Evolutionary conservation across 2,888 invertebrate genomes (phyloP).

Genomic region (Alviniconcha strummeri): DNA sequence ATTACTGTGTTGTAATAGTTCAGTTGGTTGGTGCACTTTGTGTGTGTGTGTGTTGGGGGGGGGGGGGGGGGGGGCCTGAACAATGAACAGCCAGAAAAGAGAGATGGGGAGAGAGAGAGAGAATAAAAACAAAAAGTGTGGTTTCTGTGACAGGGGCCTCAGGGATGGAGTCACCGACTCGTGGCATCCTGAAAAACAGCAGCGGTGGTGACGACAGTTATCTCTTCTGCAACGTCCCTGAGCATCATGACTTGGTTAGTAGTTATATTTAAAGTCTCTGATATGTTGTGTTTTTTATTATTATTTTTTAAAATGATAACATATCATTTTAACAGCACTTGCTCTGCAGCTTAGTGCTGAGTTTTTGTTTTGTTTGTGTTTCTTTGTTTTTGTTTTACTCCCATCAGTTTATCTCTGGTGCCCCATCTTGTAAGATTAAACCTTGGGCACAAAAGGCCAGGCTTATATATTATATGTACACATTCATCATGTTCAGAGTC

Average conservation of each 20-base stretch:
- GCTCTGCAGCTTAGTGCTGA: too few species aligned
- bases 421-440: too few species aligned
- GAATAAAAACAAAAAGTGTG: not conserved
- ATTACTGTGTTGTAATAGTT: not conserved
- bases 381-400: too few species aligned
- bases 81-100: not conserved
- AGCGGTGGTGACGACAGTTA: conserved; percentile 55
- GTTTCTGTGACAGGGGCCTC: conserved; percentile 27
- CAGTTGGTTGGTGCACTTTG: not conserved
- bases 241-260: conserved; percentile 71
- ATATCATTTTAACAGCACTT: too few species aligned
- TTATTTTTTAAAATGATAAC: too few species aligned
- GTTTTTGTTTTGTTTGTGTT: too few species aligned
- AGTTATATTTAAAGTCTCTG: too few species aligned
- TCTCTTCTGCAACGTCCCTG: conserved; percentile 70
- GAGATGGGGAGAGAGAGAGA: not conserved
- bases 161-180: conserved; percentile 45
- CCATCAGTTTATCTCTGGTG: too few species aligned
- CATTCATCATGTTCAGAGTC: too few species aligned
- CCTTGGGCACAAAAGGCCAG: too few species aligned
- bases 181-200: conserved; percentile 50
- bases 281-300: too few species aligned
- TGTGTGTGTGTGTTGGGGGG: not conserved
- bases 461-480: too few species aligned
- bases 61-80: not conserved